phyloP scores from a whole-genome alignment of 2,888 invertebrate genomes.

The Clistopyga incitator region DNA sequence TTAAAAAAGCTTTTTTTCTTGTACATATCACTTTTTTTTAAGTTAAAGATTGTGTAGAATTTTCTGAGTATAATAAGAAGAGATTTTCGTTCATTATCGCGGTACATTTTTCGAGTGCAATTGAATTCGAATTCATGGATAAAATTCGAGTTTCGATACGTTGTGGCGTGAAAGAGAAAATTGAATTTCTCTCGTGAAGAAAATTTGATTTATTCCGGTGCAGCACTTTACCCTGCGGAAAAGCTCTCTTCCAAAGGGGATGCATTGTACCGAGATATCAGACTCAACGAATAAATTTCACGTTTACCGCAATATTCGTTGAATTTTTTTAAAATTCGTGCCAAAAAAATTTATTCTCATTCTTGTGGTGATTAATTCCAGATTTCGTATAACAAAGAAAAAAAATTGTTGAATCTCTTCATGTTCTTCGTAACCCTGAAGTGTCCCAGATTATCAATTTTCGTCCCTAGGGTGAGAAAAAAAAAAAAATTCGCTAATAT shows the following conservation, averaged over 20 bases:
- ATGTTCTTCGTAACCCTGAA: no score
- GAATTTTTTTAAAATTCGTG: no score
- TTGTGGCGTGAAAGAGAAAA: neutral
- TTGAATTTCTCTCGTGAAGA: constrained; percentile 3
- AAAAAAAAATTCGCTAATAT: neutral
- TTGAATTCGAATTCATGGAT: neutral
- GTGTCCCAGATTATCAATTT: no score
- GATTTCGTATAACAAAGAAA: no score
- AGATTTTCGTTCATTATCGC: neutral
- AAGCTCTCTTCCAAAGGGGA: neutral
- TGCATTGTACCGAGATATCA: constrained; percentile 9
- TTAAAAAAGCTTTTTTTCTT: no score
- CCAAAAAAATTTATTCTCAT: no score
- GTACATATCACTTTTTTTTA: no score
- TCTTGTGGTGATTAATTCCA: no score
- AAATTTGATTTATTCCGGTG: constrained; percentile 14
- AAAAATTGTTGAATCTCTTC: no score
- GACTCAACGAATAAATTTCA: neutral
- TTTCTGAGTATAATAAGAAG: neutral
- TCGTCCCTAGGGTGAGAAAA: no score
- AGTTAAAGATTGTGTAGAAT: no score
- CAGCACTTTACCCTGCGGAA: constrained; percentile 1
- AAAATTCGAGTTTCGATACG: neutral
- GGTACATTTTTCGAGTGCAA: neutral
- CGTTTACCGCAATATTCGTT: neutral